Base-by-base conservation (phyloP, 1,140 invertebrate genomes). In the Mercenaria mercenaria region DNA sequence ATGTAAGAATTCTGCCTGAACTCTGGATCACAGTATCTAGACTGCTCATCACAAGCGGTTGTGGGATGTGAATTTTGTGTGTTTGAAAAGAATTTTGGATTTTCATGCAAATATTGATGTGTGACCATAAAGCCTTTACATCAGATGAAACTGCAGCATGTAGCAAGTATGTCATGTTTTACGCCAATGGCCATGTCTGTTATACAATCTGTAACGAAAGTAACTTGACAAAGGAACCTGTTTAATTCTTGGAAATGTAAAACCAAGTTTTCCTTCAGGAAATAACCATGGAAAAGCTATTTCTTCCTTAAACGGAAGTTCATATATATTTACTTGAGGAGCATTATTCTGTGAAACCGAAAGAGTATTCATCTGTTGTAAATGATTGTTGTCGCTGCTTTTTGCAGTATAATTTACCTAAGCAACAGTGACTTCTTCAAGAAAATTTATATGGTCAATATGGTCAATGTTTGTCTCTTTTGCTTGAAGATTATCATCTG, bases 111-210 rank as follows among this genome's bases (percentile, higher is more conserved):
- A 88, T 79, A 23, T 18, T 10, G 23, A 74, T 79, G 59, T 61
- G 32, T 64, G 56, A 20, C 56, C 32, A 61, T 41, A 88, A 37
- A 23, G 59, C 32, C 15, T 39, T 8, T 61, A 61, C 61, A 47
- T 88, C 74, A 79, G 56, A 79, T 39, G 85, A 76, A 41, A 88
- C 74, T 32, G 72, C 72, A 18, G 50, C 74, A 88, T 79, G 80
- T 11, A 83, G 26, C 39, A 83, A 41, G 43, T 67, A 83, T n/a
- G 80, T 64, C 6, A 83, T 39, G 43, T 83, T 34, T 39, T 83
- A 15, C 80, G 80, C 32, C 29, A 83, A 41, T 6, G 13, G 8
- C n/a, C 32, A 83, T 67, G 29, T 1, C 59, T 6, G 43, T 83
- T 83, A 43, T 67, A 67, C n/a, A 83, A 37, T 41, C 80, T 39